Conservation (phyloP, 2,888 invertebrate genomes). For the Anoplius nigerrimus region DNA sequence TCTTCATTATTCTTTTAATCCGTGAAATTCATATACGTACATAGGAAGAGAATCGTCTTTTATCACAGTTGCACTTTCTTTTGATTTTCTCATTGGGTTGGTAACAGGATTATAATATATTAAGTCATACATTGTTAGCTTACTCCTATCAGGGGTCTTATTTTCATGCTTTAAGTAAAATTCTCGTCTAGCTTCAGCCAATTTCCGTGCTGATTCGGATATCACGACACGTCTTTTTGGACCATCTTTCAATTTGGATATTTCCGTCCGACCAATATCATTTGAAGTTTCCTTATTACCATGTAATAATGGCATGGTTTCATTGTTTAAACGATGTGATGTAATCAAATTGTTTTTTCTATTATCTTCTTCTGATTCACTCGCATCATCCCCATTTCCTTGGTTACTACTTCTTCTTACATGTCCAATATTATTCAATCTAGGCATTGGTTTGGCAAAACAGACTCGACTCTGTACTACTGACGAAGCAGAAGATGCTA, state of each 20-base stretch:
- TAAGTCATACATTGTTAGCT: slow-evolving; percentile 92
- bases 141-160: slow-evolving; percentile 79
- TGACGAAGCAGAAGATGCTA: slow-evolving; percentile 78
- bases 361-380: slow-evolving; percentile 83
- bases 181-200: slow-evolving; percentile 77
- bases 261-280: slow-evolving; percentile 21
- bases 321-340: slow-evolving; percentile 74
- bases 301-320: slow-evolving; percentile 76
- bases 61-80: slow-evolving; percentile 37
- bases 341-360: slow-evolving; percentile 54
- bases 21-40: slow-evolving; percentile 56
- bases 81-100: slow-evolving; percentile 81
- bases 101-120: slow-evolving; percentile 92
- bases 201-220: slow-evolving; percentile 76
- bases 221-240: slow-evolving; percentile 65
- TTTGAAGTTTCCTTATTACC: slow-evolving; percentile 61
- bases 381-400: slow-evolving; percentile 76
- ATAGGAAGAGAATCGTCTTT: slow-evolving; percentile 48
- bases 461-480: slow-evolving; percentile 78
- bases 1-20: slow-evolving; percentile 2
- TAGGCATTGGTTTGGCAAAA: slow-evolving; percentile 81
- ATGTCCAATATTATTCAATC: slow-evolving; percentile 77
- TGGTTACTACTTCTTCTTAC: slow-evolving; percentile 80
- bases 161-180: slow-evolving; percentile 77
- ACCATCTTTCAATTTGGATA: slow-evolving; percentile 38